These are phyloP conservation scores for Marmota monax DNA, from an alignment of 2,113 vertebrate genomes.

Conservation along the genomic window DNA sequence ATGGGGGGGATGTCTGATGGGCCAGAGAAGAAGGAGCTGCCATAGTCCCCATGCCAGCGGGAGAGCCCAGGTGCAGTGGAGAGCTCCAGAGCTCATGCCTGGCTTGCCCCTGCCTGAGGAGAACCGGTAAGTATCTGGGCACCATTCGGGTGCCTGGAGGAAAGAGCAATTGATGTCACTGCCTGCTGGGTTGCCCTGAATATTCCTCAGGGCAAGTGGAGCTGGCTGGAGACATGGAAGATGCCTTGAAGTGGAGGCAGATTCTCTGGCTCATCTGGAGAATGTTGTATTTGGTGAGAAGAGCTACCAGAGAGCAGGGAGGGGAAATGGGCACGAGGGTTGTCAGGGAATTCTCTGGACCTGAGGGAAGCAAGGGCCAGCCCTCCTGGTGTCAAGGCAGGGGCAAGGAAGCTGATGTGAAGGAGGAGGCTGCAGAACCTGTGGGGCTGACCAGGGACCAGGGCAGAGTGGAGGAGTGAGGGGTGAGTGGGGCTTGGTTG, in stretches of 20 bases:
- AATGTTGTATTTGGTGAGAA: not conserved
- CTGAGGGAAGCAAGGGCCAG: not conserved
- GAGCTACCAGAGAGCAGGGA: not conserved
- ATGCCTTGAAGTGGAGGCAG: not conserved
- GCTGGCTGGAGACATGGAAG: not conserved
- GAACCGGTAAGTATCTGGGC: not conserved
- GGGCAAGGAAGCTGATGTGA: not conserved
- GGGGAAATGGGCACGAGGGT: not conserved
- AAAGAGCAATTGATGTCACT: not conserved
- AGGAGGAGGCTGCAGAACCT: not conserved
- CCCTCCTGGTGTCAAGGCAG: not conserved
- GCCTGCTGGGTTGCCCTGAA: not conserved
- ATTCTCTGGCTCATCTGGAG: not conserved
- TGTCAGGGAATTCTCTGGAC: not conserved
- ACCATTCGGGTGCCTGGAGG: not conserved
- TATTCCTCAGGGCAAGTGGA: not conserved
- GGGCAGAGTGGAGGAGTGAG: not conserved
- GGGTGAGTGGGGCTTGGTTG: not conserved
- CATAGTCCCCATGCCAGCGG: not conserved
- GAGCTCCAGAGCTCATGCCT: not conserved
- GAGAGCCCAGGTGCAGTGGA: not conserved
- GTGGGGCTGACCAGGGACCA: no score
- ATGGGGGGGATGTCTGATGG: not conserved
- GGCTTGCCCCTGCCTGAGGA: not conserved
- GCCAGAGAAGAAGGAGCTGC: not conserved